A percentile compares a stretch with the other conserved stretches of the same genome.
Conservation (phyloP, 2,888 invertebrate species). For the Argyresthia goedartella region DNA sequence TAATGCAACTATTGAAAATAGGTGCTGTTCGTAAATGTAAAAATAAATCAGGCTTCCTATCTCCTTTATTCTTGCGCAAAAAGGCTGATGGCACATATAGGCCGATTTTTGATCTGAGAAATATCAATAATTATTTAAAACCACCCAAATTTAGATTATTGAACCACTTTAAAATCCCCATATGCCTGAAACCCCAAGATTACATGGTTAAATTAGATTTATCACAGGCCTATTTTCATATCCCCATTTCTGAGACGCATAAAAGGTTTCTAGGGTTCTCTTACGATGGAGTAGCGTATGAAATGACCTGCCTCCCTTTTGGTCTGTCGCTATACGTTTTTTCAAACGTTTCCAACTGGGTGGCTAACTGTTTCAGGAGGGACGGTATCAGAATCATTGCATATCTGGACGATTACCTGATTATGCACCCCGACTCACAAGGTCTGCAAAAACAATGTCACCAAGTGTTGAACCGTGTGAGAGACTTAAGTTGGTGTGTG, state of each 20-base stretch:
- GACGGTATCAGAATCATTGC: too few relatives aligned
- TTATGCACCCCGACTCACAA: too few relatives aligned
- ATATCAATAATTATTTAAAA: not conserved
- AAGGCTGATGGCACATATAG: not conserved
- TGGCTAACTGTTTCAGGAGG: too few relatives aligned
- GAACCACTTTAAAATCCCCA: not conserved
- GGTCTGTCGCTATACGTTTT: conserved; percentile 7
- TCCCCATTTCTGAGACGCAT: too few relatives aligned
- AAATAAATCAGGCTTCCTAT: not conserved
- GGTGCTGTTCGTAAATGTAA: not conserved
- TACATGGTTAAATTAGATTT: conserved; percentile 2
- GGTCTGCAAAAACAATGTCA: not conserved
- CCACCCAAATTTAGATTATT: not conserved
- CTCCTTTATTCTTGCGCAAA: not conserved
- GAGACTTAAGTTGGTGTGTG: conserved; percentile 1
- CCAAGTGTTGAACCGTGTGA: not conserved
- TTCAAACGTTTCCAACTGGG: conserved; percentile 14
- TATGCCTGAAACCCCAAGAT: not conserved
- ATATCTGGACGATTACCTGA: too few relatives aligned
- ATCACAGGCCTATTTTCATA: conserved; percentile 6
- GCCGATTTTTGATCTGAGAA: not conserved
- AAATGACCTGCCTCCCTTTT: conserved; percentile 3
- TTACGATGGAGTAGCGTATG: not conserved
- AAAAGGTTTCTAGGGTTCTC: not conserved
- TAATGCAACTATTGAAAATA: not conserved